Percentiles rank a stretch among this genome's conserved stretches.
Evolutionary conservation across 2,797 vertebrate genomes (phyloP).

Genomic region (Sardinella longiceps): DNA sequence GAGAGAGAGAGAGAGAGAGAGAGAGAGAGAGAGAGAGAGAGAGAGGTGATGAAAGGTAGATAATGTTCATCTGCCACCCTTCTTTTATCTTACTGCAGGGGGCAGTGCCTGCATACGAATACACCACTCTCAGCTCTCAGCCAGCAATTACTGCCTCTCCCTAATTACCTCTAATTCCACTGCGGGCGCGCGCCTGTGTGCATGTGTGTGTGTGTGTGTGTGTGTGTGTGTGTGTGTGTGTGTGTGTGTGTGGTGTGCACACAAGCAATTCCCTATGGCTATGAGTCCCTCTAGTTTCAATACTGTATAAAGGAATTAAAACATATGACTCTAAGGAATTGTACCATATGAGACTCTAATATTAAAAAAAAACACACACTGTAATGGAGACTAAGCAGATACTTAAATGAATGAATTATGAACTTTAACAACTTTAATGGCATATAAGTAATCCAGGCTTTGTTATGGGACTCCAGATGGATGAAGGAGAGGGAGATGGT

Average conservation of each 20-base stretch:
- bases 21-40: not conserved
- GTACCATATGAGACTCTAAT: not conserved
- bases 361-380: not conserved
- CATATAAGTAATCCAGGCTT: not conserved
- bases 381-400: not conserved
- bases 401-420: not conserved
- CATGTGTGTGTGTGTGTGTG: not conserved
- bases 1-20: not conserved
- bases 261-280: not conserved
- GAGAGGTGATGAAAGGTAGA: not conserved
- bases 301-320: not conserved
- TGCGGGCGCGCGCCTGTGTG: not conserved
- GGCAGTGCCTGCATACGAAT: slow-evolving; percentile 58
- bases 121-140: slow-evolving; percentile 24
- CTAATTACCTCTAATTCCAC: slow-evolving; percentile 41
- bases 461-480: not conserved
- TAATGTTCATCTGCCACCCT: slow-evolving; percentile 11
- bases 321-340: not conserved
- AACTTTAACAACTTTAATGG: not conserved
- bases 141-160: slow-evolving; percentile 42
- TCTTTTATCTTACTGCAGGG: slow-evolving; percentile 54
- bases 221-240: not conserved
- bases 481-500: not conserved
- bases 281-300: not conserved
- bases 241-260: not conserved